phyloP scores from a whole-genome alignment of 2,888 invertebrate genomes.

The Diadromus collaris region DNA sequence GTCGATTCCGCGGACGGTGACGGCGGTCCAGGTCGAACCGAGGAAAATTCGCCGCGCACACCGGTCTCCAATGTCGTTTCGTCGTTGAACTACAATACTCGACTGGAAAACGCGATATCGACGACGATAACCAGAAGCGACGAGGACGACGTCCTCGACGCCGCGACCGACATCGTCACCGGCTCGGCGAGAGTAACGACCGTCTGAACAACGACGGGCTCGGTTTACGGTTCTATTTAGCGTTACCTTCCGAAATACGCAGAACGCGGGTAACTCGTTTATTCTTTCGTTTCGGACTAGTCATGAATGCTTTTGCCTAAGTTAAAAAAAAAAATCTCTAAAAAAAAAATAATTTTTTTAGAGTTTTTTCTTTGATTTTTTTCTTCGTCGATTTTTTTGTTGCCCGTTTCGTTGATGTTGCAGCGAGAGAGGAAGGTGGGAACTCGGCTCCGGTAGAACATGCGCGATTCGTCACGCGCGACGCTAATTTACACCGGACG shows the following conservation, averaged over 20 bases:
- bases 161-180: slow-evolving; percentile 73
- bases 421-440: slow-evolving; percentile 1
- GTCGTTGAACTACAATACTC: slow-evolving; percentile 81
- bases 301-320: slow-evolving; percentile 61
- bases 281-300: slow-evolving; percentile 68
- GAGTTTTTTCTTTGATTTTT: slow-evolving; percentile 2
- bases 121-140: slow-evolving; percentile 59
- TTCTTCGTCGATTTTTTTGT: slow-evolving; percentile 12
- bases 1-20: slow-evolving; percentile 76
- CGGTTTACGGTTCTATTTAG: slow-evolving; percentile 30
- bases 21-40: slow-evolving; percentile 49
- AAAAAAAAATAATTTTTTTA: too few relatives aligned
- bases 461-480: slow-evolving; percentile 16
- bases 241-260: slow-evolving; percentile 55
- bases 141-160: slow-evolving; percentile 67
- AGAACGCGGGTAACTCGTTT: slow-evolving; percentile 53
- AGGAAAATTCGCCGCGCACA: slow-evolving; percentile 61
- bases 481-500: slow-evolving; percentile 24
- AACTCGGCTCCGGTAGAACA: background rate
- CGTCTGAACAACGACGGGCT: slow-evolving; percentile 67
- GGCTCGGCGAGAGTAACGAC: slow-evolving; percentile 76
- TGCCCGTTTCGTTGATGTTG: slow-evolving; percentile 7
- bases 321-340: too few relatives aligned
- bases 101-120: slow-evolving; percentile 67
- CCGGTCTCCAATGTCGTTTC: slow-evolving; percentile 79